Evolutionary conservation across 2,888 invertebrate genomes (phyloP).

Genomic region (Microchrysa polita): DNA sequence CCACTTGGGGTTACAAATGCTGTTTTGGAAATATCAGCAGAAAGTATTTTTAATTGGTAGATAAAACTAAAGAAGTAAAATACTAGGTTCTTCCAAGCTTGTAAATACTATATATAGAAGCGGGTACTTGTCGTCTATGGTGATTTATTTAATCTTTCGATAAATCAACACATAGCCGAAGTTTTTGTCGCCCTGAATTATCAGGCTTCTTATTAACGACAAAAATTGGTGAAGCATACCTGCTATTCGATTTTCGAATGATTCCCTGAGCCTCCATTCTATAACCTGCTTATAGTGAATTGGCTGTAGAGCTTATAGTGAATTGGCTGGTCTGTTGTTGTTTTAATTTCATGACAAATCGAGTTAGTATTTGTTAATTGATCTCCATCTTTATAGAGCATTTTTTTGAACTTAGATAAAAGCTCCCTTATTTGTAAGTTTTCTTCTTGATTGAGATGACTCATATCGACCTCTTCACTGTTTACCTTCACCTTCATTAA

Average conservation of each 20-base stretch:
- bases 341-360: conserved; percentile 41
- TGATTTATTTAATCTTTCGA: too few relatives aligned
- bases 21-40: not conserved
- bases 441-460: conserved; percentile 8
- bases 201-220: conserved; percentile 43
- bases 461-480: not conserved
- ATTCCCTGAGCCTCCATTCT: conserved; percentile 44
- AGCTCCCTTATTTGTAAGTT: conserved; percentile 19
- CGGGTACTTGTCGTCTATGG: too few relatives aligned
- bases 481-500: not conserved
- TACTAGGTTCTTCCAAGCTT: too few relatives aligned
- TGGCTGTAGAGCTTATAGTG: not conserved
- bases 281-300: conserved; percentile 60
- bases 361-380: too few relatives aligned
- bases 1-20: conserved; percentile 15
- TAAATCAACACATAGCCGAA: conserved; percentile 45
- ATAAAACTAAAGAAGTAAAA: too few relatives aligned
- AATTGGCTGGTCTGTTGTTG: not conserved
- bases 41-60: conserved; percentile 40
- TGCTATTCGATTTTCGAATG: conserved; percentile 42
- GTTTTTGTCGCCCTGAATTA: conserved; percentile 46
- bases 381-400: too few relatives aligned
- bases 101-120: too few relatives aligned
- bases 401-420: conserved; percentile 26
- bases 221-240: conserved; percentile 44